Evolutionary conservation across 2,797 vertebrate genomes (phyloP).

Genomic region (Gouania willdenowi): DNA sequence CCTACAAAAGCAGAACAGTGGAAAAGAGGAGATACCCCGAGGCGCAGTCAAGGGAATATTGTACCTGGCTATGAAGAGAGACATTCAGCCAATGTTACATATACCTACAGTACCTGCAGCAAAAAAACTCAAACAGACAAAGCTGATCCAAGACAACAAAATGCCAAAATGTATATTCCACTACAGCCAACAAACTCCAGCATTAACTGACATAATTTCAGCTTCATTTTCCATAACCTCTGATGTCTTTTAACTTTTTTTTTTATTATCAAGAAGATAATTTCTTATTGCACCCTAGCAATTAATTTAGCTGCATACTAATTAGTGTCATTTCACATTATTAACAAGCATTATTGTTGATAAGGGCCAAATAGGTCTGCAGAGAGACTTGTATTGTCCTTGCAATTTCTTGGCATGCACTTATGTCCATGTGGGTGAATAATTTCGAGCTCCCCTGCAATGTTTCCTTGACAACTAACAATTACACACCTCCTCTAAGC

Average conservation of each 20-base stretch:
- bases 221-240: conserved; percentile 36
- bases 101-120: conserved; percentile 62
- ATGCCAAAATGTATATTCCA: conserved; percentile 36
- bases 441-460: conserved; percentile 61
- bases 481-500: conserved; percentile 54
- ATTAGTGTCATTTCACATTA: conserved; percentile 69
- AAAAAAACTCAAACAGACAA: conserved; percentile 57
- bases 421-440: conserved; percentile 66
- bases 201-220: conserved; percentile 29
- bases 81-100: conserved; percentile 62
- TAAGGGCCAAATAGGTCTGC: conserved; percentile 66
- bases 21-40: conserved; percentile 66
- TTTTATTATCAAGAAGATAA: conserved; percentile 51
- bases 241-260: conserved; percentile 34
- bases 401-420: conserved; percentile 67
- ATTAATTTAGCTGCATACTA: conserved; percentile 69
- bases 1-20: conserved; percentile 62
- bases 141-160: conserved; percentile 43
- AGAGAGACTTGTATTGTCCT: conserved; percentile 66
- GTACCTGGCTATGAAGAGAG: conserved; percentile 66
- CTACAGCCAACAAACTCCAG: conserved; percentile 1
- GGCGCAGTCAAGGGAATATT: conserved; percentile 69
- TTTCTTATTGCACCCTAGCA: conserved; percentile 55
- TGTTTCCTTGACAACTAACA: conserved; percentile 71
- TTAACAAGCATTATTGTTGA: conserved; percentile 70